Percentiles rank a stretch among this genome's conserved stretches.
phyloP scores from a whole-genome alignment of 2,888 invertebrate genomes.

The Caenorhabditis sp. region DNA sequence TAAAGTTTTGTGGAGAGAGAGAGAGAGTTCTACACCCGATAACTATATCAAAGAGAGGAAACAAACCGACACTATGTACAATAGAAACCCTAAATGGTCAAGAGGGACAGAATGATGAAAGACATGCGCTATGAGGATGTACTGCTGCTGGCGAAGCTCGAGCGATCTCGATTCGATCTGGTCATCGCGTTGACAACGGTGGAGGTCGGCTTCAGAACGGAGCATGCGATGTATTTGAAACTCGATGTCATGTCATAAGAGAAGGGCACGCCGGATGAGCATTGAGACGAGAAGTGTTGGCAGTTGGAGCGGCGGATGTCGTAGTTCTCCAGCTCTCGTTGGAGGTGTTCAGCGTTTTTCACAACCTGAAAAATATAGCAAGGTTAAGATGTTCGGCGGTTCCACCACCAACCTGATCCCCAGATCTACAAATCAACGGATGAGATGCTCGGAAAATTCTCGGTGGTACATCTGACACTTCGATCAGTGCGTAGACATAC shows the following conservation, averaged over 20 bases:
- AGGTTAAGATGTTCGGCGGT: background rate
- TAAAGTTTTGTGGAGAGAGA: background rate
- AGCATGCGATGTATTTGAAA: constrained; percentile 72
- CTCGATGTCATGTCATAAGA: constrained; percentile 75
- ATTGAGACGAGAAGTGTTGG: constrained; percentile 75
- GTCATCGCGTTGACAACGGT: constrained; percentile 66
- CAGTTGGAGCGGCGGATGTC: constrained; percentile 76
- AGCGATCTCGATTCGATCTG: constrained; percentile 47
- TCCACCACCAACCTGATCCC: constrained; percentile 50
- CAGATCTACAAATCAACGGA: constrained; percentile 67
- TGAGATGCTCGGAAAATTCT: constrained; percentile 68
- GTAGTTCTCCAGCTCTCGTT: constrained; percentile 64
- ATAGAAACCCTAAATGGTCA: background rate
- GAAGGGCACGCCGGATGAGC: constrained; percentile 70
- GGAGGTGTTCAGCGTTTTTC: constrained; percentile 58
- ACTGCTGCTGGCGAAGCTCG: constrained; percentile 60
- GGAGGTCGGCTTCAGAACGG: constrained; percentile 69
- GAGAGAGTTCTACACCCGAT: constrained; percentile 10
- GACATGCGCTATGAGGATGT: constrained; percentile 39
- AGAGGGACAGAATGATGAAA: too few relatives aligned
- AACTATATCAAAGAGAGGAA: constrained; percentile 6
- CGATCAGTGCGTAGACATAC: constrained; percentile 68
- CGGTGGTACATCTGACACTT: constrained; percentile 56
- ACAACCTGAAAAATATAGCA: constrained; percentile 49
- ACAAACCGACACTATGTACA: constrained; percentile 7